Conservation (phyloP, 1,140 invertebrate genomes). For the Harpegnathos saltator region DNA sequence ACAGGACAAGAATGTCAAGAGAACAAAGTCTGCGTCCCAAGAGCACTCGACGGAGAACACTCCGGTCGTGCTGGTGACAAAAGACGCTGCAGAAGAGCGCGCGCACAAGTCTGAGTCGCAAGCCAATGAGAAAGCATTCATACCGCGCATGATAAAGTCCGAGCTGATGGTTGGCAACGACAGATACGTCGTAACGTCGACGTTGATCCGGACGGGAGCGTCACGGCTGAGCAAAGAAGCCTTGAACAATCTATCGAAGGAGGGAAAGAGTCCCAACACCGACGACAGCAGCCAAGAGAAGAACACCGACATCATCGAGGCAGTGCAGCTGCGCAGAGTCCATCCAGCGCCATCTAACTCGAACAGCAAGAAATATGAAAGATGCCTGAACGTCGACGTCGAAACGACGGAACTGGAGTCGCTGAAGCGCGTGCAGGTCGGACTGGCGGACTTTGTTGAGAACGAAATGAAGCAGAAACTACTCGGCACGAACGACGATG, state of each 20-base stretch:
- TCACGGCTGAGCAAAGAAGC: constrained; percentile 45
- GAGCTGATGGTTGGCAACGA: constrained; percentile 80
- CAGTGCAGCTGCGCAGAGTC: constrained; percentile 80
- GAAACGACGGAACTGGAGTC: constrained; percentile 79
- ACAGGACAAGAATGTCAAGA: too few relatives aligned
- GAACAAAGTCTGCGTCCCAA: not conserved
- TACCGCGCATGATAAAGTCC: constrained; percentile 68
- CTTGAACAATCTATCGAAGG: constrained; percentile 58
- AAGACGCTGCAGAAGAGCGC: not conserved
- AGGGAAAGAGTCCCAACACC: not conserved
- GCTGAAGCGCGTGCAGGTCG: constrained; percentile 78
- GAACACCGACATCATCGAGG: constrained; percentile 83
- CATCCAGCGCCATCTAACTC: constrained; percentile 64
- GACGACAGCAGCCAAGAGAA: constrained; percentile 71
- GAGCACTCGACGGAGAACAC: constrained; percentile 55
- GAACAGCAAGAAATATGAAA: constrained; percentile 75
- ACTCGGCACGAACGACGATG: constrained; percentile 12
- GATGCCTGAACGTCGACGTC: constrained; percentile 82
- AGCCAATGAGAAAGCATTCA: constrained; percentile 6
- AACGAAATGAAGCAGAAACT: constrained; percentile 78
- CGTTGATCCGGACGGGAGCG: constrained; percentile 72
- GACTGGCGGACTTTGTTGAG: constrained; percentile 79
- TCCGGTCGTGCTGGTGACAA: not conserved
- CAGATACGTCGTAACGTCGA: constrained; percentile 82
- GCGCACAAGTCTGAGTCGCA: not conserved